Conservation (phyloP, 1,140 invertebrate species). For the Tetranychus cinnabarinus region DNA sequence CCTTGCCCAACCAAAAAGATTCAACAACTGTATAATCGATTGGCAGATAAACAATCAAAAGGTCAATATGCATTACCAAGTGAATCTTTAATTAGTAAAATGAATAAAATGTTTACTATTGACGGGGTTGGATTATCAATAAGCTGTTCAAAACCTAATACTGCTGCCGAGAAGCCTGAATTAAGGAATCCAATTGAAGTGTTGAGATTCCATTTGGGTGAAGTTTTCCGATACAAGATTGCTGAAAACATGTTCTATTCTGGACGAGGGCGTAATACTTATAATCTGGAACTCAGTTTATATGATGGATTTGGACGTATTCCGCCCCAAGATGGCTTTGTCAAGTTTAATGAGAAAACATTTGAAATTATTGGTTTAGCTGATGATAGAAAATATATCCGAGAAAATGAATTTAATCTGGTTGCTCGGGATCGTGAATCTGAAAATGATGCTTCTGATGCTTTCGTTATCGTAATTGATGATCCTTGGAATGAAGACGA, state of each 20-base stretch:
- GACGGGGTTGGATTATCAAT: not conserved
- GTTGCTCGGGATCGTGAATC: not conserved
- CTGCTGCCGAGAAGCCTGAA: not conserved
- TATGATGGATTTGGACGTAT: not conserved
- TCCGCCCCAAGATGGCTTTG: not conserved
- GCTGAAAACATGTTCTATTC: conserved; percentile 5
- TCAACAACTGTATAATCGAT: not conserved
- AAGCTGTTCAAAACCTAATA: not conserved
- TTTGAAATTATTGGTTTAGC: not conserved
- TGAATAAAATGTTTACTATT: not conserved
- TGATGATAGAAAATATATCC: not conserved
- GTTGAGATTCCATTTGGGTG: conserved; percentile 1
- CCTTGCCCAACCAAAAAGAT: conserved; percentile 26
- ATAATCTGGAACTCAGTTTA: conserved; percentile 1
- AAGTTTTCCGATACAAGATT: conserved; percentile 2
- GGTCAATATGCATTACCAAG: not conserved
- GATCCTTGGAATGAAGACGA: not conserved
- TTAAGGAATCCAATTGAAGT: conserved; percentile 1
- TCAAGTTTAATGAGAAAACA: not conserved
- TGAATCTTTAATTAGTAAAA: not conserved
- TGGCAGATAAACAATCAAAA: not conserved
- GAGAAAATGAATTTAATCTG: not conserved
- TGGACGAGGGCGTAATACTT: not conserved
- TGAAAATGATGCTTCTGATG: not conserved
- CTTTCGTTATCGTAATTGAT: not conserved